Percentiles rank a stretch among this genome's conserved stretches.
Conservation (phyloP, 2,888 invertebrate species). For the Nebria brevicollis region DNA sequence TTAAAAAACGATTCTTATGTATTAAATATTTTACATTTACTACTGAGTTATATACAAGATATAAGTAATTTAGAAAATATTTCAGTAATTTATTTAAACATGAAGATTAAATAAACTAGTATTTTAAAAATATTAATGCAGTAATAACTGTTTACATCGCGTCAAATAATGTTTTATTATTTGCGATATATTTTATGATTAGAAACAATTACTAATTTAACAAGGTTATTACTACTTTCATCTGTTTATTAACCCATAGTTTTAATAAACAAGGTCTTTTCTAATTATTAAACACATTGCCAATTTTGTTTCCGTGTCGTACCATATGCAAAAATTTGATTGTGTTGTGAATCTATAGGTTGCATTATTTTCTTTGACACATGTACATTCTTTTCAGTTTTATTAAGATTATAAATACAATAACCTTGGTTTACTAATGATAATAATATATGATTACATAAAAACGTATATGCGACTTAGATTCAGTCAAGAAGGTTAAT, state of each 20-base stretch:
- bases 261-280: conserved; percentile 35
- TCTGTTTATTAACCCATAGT: conserved; percentile 43
- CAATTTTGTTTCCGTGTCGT: neutral
- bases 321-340: neutral
- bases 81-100: neutral
- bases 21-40: too few relatives aligned
- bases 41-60: neutral
- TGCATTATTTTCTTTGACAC: conserved; percentile 5
- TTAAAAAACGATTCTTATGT: too few relatives aligned
- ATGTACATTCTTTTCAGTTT: conserved; percentile 21
- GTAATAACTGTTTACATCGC: neutral
- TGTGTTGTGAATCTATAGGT: too few relatives aligned
- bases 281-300: neutral
- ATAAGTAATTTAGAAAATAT: neutral
- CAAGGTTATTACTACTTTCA: conserved; percentile 43
- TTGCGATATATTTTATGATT: neutral
- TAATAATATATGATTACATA: neutral
- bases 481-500: neutral
- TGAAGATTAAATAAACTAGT: neutral
- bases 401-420: neutral
- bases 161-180: conserved; percentile 16
- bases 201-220: conserved; percentile 36
- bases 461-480: neutral
- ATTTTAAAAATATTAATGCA: neutral
- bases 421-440: neutral